Evolutionary conservation across 2,888 invertebrate species (phyloP), one percentile per base, ranked within the genome.

Genomic region (Byasa hedistus): DNA sequence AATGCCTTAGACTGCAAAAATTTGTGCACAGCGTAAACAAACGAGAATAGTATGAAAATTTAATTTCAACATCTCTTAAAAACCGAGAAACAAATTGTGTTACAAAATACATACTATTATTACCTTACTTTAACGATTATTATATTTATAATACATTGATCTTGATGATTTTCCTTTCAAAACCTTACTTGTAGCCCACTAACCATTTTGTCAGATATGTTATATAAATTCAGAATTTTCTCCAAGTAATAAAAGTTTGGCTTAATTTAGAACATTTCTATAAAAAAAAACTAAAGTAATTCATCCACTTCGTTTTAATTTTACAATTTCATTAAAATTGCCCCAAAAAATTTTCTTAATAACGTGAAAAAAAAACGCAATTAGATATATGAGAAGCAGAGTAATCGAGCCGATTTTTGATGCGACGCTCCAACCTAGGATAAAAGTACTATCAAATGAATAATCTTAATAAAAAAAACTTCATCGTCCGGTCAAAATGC

Each of bases 201-300:
- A 91, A 91, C 91, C 91, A 91, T 91, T 89, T 90, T 91, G 87
- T 89, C 89, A 90, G 91, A 91, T 91, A 91, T 91, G 91, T 91
- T 80, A 88, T 90, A 88, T 91, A 91, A 91, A 91, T 91, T 91
- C 91, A 84, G 89, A 89, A 89, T 89, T 85, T 90, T 87, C 86
- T 89, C 90, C 88, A 83, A 83, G 89, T 90, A 87, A 89, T 82
- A 87, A 89, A 82, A 86, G 89, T 89, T 90, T 90, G 87, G 86
- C 87, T 87, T 87, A 84, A 73, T 84, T 79, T 82, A 85, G 80
- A 81, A 84, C 84, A 84, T 69, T 80, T 82, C 81, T 82, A 80
- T 80, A 76, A 75, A 72, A 72, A 48, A 68, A 81, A 85, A 85
- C 79, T 79, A 82, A 83, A 77, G 80, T 76, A 82, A 77, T 76